Base-by-base conservation (phyloP, 2,797 vertebrate genomes). In the Microcaecilia unicolor region DNA sequence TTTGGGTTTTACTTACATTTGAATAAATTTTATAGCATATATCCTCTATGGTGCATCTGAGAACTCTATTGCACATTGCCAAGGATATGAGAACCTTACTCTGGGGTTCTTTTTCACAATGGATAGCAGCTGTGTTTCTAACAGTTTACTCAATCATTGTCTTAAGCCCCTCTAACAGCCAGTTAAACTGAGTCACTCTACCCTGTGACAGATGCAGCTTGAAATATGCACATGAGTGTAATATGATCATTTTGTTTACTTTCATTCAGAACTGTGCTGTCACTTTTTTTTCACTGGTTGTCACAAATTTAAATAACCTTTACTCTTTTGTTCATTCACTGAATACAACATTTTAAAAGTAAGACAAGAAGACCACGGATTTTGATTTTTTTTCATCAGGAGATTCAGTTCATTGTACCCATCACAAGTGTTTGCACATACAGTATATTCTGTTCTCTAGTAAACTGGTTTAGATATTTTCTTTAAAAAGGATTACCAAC, bases 321-420 rank as follows among this genome's bases (percentile, higher is more conserved):
- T 53, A 17, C 44, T 31, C 55, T 48, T 54, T 48, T 51, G 32
- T 26, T 53, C 59, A 52, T 64, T 59, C 67, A 57, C 46, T 55
- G 61, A 62, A 51, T 62, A n/a, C n/a, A n/a, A n/a, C n/a, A n/a
- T n/a, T 51, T 56, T 54, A 67, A 64, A 61, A 41, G 33, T 47
- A 16, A 34, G 45, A 55, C 43, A 67, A 62, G 15, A 58, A 25
- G 19, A 58, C 25, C 51, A 48, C 58, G 60, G 55, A 55, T 57
- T 52, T 46, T 54, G 58, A n/a, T n/a, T 50, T n/a, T n/a, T n/a
- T n/a, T n/a, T n/a, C n/a, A n/a, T n/a, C n/a, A n/a, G n/a, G 24
- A 37, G 53, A 54, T 55, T 60, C 37, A 51, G 61, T 70, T 67
- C 67, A 44, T 62, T 64, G 58, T 64, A 44, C 52, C 28, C 39